These are phyloP conservation scores for Agrotis exclamationis DNA, from an alignment of 2,888 invertebrate genomes.

Conservation along the genomic window DNA sequence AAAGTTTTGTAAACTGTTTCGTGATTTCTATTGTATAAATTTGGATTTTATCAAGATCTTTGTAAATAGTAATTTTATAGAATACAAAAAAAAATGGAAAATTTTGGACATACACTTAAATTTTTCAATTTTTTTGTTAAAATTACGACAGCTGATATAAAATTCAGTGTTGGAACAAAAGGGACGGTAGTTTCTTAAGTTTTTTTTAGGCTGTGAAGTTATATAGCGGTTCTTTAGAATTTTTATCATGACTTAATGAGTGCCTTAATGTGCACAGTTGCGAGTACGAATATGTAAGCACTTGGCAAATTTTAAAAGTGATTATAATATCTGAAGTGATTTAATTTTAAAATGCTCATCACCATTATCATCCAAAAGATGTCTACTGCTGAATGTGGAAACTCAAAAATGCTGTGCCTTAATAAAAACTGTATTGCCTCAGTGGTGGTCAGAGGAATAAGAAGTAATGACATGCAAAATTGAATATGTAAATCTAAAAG, in stretches of 20 bases:
- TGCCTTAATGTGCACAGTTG: conserved; percentile 39
- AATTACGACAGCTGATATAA: conserved; percentile 17
- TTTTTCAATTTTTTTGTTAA: not conserved
- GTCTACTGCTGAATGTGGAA: too few relatives aligned
- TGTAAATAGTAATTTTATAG: conserved; percentile 47
- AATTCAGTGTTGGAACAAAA: conserved; percentile 19
- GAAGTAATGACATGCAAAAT: too few relatives aligned
- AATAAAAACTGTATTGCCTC: too few relatives aligned
- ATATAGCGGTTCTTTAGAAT: conserved; percentile 20
- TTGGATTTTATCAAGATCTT: conserved; percentile 11
- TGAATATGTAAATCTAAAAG: too few relatives aligned
- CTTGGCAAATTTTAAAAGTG: not conserved
- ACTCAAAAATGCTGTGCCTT: too few relatives aligned
- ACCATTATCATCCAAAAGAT: not conserved
- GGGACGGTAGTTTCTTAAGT: conserved; percentile 14
- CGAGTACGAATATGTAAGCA: not conserved
- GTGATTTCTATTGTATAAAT: conserved; percentile 1
- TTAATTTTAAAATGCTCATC: not conserved
- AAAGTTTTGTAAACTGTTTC: conserved; percentile 13
- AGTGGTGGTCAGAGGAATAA: too few relatives aligned
- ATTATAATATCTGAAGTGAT: not conserved
- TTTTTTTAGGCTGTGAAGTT: conserved; percentile 51
- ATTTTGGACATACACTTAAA: not conserved
- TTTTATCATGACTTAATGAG: conserved; percentile 15
- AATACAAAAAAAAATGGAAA: conserved; percentile 19